Evolutionary conservation across 2,113 vertebrate species (phyloP), one percentile per base, ranked within the genome.

Genomic region (Odontesthes bonariensis): DNA sequence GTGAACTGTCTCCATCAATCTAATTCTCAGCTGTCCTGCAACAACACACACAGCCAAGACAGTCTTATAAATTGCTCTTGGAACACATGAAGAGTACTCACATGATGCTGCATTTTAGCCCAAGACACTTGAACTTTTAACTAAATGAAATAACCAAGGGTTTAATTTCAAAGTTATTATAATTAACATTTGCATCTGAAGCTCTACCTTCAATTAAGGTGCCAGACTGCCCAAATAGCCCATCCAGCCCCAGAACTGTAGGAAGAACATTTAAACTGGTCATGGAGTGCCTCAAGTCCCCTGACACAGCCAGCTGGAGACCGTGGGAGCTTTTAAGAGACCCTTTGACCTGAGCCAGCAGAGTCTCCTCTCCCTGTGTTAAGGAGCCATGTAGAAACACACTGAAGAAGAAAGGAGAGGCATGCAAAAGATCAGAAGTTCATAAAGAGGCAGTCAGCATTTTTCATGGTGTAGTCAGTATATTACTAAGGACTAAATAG

Each of bases 11-110:
- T 90, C 81, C 76, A 92, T 89, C 13, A 93, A 80, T 47, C 79
- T 81, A 32, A 96, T 79, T 19, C 27, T 94, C 69, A 98, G 38
- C 71, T 91, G 86, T 65, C 96, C 96, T 97, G 86, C 16, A 80
- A 38, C 40, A 70, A 63, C 44, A 75, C 2, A 46, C 20, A 66
- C 8, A n/a, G 32, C 17, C 32, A 5, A 35, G 9, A 14, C 22
- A 35, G 8, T 57, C 10, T 7, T 38, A 57, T 8, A 3, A 16
- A 33, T 33, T 57, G 7, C 27, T 19, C 20, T 54, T 54, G 27
- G 27, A 3, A 27, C 27, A 27, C 27, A 27, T 3, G 3, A 27
- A 27, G 27, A 27, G 35, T 38, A 38, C 35, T 38, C 35, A 38
- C 10, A 27, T 27, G 27, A 27, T 27, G 27, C 27, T 27, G 27